phyloP scores from a whole-genome alignment of 2,888 invertebrate genomes.

The Lycocerus yunnanus region DNA sequence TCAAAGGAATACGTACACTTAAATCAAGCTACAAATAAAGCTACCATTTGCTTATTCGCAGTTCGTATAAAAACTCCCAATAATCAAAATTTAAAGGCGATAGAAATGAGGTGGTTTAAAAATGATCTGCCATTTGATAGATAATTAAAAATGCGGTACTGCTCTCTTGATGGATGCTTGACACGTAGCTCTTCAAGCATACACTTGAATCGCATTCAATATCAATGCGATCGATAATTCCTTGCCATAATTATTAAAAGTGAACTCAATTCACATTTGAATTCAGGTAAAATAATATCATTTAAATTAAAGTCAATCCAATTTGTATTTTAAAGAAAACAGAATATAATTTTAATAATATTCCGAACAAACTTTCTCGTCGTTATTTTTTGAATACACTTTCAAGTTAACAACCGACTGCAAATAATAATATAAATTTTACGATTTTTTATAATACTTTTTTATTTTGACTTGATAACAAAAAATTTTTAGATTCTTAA shows the following conservation, averaged over 20 bases:
- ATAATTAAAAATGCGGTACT: neutral
- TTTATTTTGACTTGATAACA: neutral
- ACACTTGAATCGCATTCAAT: neutral
- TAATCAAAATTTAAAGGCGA: neutral
- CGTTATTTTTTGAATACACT: neutral
- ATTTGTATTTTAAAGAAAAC: neutral
- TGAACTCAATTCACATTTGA: neutral
- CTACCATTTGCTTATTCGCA: neutral
- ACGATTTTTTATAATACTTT: neutral
- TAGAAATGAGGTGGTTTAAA: neutral
- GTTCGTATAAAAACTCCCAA: neutral
- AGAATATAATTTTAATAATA: neutral
- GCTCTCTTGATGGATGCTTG: neutral
- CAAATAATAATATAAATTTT: neutral
- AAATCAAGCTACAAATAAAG: conserved; percentile 20
- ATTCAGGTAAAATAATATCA: neutral
- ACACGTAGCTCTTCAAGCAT: neutral
- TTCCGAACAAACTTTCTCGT: neutral
- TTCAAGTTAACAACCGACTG: neutral
- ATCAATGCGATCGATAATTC: neutral
- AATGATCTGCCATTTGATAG: neutral
- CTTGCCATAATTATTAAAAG: neutral
- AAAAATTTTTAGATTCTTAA: neutral
- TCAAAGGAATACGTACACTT: conserved; percentile 31
- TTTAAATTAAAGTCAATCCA: neutral